Base-by-base conservation (phyloP, 2,888 invertebrate genomes). In the Latrodectus hesperus region DNA sequence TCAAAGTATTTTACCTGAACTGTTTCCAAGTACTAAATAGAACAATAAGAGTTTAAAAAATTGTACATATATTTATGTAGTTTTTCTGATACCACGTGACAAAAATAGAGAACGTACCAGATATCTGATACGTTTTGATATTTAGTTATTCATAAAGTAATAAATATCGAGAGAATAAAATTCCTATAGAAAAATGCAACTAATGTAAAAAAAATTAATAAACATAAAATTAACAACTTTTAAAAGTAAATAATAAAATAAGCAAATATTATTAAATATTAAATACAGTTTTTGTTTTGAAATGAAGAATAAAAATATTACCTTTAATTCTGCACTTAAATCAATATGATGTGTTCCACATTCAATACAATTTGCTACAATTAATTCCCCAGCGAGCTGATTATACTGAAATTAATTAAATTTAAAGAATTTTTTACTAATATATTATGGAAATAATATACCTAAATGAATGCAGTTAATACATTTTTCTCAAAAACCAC, bases 271-370 rank as follows among this genome's bases (percentile, higher is more conserved):
- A 38, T 38, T 38, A 38, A 38, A 38, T 38, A 38, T 6, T 38
- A 38, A 38, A 38, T 38, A 4, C 38, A 6, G 22, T 22, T 22
- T 22, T 22, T 38, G 6, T 38, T 6, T 3, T 38, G 38, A 38
- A 38, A 38, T 38, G 6, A 60, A 10, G 9, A 60, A 60, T 49
- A 17, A 60, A n/a, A 11, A 65, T 2, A n/a, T 53, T 67, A 77
- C 95, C 93, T 95, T 94, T 0, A 98, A 96, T 92, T 99, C 99
- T 9, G 98, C 99, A 91, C 95, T 96, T 53, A 99, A 95, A 92
- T 99, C 99, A 11, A 99, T 95, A 91, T 98, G 96, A 93, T 97
- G 95, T 0, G 98, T 94, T 81, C 95, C 95, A 73, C 94, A 94
- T 83, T 95, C 95, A 52, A 98, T 94, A 90, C 97, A 98, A 0